phyloP scores from a whole-genome alignment of 1,140 invertebrate species.

The Lordiphosa mommai region DNA sequence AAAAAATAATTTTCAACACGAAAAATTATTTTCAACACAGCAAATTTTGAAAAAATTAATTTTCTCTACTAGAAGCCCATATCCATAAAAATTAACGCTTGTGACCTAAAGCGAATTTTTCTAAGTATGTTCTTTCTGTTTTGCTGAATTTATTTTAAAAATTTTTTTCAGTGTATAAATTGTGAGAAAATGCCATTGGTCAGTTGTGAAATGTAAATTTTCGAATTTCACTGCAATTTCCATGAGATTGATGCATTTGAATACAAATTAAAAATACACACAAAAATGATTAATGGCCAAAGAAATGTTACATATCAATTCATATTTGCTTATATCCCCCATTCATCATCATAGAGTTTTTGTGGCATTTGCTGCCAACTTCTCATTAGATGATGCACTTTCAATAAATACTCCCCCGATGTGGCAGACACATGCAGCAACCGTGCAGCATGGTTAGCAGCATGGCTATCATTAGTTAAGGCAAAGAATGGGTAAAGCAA shows the following conservation, averaged over 20 bases:
- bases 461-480: conserved; percentile 50
- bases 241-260: conserved; percentile 12
- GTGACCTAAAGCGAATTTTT: too few relatives aligned
- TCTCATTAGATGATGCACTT: conserved; percentile 54
- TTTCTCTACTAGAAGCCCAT: too few relatives aligned
- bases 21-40: too few relatives aligned
- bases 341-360: too few relatives aligned
- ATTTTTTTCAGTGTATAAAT: too few relatives aligned
- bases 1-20: too few relatives aligned
- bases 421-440: conserved; percentile 44
- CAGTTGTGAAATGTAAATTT: conserved; percentile 2
- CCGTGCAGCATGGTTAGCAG: background rate
- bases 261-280: background rate
- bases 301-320: background rate
- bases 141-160: too few relatives aligned
- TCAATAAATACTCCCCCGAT: conserved; percentile 37
- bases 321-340: background rate
- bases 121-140: too few relatives aligned
- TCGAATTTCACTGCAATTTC: conserved; percentile 10
- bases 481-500: background rate
- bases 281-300: background rate
- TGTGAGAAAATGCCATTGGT: background rate
- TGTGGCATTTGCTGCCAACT: conserved; percentile 10
- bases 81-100: too few relatives aligned
- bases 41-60: too few relatives aligned